Conservation (phyloP, 2,888 invertebrate genomes). For the Lypha dubia region DNA sequence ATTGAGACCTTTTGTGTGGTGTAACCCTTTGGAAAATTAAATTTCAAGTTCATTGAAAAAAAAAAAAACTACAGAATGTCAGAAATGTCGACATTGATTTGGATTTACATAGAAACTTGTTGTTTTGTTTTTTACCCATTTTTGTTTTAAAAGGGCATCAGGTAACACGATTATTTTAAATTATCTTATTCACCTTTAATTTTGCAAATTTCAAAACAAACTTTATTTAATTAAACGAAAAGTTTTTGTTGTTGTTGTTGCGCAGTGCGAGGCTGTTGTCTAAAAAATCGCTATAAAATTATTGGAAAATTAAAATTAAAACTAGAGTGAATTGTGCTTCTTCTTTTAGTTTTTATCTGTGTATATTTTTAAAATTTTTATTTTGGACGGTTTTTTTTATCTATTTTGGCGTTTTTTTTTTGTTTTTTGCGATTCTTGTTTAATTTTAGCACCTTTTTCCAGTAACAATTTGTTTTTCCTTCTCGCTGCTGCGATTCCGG, state of each 20-base stretch:
- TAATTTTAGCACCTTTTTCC: too few species aligned
- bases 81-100: constrained; percentile 24
- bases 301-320: too few species aligned
- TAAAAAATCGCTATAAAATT: not conserved
- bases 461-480: too few species aligned
- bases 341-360: too few species aligned
- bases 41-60: constrained; percentile 53
- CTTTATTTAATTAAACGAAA: not conserved
- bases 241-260: not conserved
- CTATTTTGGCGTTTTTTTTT: too few species aligned
- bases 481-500: too few species aligned
- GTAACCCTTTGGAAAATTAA: constrained; percentile 51
- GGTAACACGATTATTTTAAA: constrained; percentile 33
- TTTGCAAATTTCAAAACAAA: not conserved
- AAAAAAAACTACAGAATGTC: constrained; percentile 21
- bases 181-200: constrained; percentile 20
- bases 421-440: too few species aligned
- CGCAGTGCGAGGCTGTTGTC: not conserved
- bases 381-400: too few species aligned
- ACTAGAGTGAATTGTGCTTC: too few species aligned
- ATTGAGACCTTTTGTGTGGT: constrained; percentile 59
- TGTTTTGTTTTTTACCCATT: not conserved
- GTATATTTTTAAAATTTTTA: too few species aligned
- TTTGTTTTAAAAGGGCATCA: not conserved
- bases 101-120: constrained; percentile 6